A percentile compares a stretch with the other conserved stretches of the same genome.
Evolutionary conservation across 1,140 invertebrate species (phyloP).

Genomic region (Drosophila subpulchrella): DNA sequence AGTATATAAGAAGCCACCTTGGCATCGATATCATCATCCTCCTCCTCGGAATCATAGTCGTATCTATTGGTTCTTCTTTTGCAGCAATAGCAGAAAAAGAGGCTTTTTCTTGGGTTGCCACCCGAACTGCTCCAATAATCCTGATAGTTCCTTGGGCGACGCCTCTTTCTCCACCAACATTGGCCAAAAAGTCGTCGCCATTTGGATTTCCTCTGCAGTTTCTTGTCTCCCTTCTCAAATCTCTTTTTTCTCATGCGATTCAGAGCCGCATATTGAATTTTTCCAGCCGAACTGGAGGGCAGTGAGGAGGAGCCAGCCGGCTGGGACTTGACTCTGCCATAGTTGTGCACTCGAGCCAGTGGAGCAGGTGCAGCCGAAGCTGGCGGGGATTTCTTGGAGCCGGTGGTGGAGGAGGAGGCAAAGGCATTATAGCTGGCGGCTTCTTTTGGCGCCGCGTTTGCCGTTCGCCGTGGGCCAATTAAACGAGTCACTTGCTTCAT

Average conservation of each 20-base stretch:
- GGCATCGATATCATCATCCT: constrained; percentile 84
- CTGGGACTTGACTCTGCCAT: constrained; percentile 43
- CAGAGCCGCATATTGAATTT: constrained; percentile 77
- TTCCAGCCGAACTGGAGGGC: constrained; percentile 55
- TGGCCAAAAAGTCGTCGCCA: constrained; percentile 40
- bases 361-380: constrained; percentile 1
- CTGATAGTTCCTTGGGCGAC: constrained; percentile 40
- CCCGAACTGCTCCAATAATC: constrained; percentile 46
- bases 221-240: constrained; percentile 18
- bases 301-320: constrained; percentile 19
- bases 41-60: constrained; percentile 75
- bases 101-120: neutral
- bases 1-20: constrained; percentile 84
- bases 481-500: constrained; percentile 74
- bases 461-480: constrained; percentile 58
- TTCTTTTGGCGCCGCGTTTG: constrained; percentile 45
- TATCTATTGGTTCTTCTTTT: constrained; percentile 23
- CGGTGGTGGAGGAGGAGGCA: constrained; percentile 15
- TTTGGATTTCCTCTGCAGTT: constrained; percentile 18
- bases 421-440: constrained; percentile 59
- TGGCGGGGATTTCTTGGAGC: constrained; percentile 21
- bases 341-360: constrained; percentile 63
- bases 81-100: constrained; percentile 14
- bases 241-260: constrained; percentile 71
- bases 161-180: constrained; percentile 26